Evolutionary conservation across 2,888 invertebrate species (phyloP), one percentile per base, ranked within the genome.

Genomic region (Spisula solida): DNA sequence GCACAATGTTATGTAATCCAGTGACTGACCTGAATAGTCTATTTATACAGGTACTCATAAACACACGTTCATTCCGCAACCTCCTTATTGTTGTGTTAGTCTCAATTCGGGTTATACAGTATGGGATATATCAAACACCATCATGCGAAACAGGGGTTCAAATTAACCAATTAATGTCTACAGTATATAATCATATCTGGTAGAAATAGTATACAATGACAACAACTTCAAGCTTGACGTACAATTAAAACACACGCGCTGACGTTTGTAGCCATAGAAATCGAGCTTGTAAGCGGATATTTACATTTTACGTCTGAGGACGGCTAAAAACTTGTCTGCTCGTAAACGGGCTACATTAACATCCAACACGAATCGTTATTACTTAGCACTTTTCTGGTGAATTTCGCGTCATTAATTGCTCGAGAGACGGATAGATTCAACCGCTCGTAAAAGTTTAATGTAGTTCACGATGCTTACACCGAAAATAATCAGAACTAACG

Each of bases 191-290:
- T 25, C 75, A 31, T 5, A 34, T 18, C 75, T 34, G 31, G 18
- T 34, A 18, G 34, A 75, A 31, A 75, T 75, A 31, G 75, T 34
- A 75, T 31, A 31, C 14, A 18, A 12, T 75, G 83, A 75, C 75
- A 78, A 83, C 75, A 70, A 83, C 25, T 34, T 20, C 16, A 31
- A 31, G 48, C n/a, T 83, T 83, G 83, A 83, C 29, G 83, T 70
- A 51, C 83, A 34, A 29, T 83, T 78, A 29, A 75, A 83, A 83
- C 83, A 83, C 83, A 83, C 31, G 47, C 31, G 70, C 75, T 83
- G 83, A 83, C 83, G 47, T 83, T 83, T 75, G 83, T 75, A n/a
- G 75, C 31, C 51, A 47, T 12, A 29, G n/a, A 83, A 83, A 75
- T 0, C 80, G 12, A 34, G 12, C 48, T 5, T 25, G 47, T 48